These are phyloP conservation scores for Leptura quadrifasciata DNA, from an alignment of 2,888 invertebrate genomes.

Conservation along the genomic window DNA sequence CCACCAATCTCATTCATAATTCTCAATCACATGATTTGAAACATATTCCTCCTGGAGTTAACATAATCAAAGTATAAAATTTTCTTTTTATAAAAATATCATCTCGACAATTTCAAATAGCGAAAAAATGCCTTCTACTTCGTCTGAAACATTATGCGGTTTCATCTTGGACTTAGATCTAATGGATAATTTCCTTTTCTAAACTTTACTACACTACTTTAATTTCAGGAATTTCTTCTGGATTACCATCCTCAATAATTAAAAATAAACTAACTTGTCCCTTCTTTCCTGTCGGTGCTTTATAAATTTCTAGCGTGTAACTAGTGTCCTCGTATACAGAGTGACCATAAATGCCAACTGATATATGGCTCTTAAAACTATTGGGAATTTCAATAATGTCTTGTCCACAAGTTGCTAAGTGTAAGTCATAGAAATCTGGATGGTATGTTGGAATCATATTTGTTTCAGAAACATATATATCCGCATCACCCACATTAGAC, in stretches of 20 bases:
- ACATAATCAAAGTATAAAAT: background rate
- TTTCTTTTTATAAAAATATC: conserved; percentile 35
- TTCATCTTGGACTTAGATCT: conserved; percentile 38
- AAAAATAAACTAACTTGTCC: conserved; percentile 39
- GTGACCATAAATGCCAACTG: conserved; percentile 53
- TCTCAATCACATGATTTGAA: background rate
- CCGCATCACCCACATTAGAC: conserved; percentile 57
- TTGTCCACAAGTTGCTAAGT: conserved; percentile 58
- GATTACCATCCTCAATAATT: conserved; percentile 43
- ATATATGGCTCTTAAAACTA: conserved; percentile 53
- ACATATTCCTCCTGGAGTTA: no score
- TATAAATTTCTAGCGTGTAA: conserved; percentile 42
- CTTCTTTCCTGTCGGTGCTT: conserved; percentile 18
- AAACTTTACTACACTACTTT: conserved; percentile 34
- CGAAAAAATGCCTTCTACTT: conserved; percentile 38
- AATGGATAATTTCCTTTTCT: conserved; percentile 26
- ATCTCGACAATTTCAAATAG: conserved; percentile 43
- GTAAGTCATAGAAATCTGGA: conserved; percentile 54
- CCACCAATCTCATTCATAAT: background rate
- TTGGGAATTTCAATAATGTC: conserved; percentile 55
- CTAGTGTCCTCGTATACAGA: conserved; percentile 43
- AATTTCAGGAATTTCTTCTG: conserved; percentile 30
- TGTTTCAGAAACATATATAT: conserved; percentile 57
- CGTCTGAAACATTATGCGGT: conserved; percentile 26
- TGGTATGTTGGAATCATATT: conserved; percentile 54